Base-by-base conservation (phyloP, 1,140 invertebrate species). In the Heliothis subflexa region DNA sequence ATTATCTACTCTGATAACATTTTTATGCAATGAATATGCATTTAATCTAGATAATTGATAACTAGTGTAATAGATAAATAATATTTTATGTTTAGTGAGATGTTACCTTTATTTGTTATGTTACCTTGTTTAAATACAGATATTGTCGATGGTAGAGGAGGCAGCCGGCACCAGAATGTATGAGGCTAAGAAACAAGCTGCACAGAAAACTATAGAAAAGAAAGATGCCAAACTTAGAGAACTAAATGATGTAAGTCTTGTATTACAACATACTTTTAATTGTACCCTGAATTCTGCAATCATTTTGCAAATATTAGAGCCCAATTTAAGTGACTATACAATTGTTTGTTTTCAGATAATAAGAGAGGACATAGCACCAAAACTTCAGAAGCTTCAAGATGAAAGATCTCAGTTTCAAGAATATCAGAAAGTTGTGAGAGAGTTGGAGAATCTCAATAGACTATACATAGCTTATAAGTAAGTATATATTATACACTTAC, bases 121-220 rank as follows among this genome's bases (percentile, higher is more conserved):
- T n/a, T n/a, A n/a, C n/a, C n/a, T n/a, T n/a, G n/a, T n/a, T n/a
- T 21, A 7, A 16, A 16, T 25, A 0, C 66, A 96, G 97, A 99
- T 99, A 90, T 95, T 99, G 47, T 98, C 98, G 0, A 99, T 99
- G 99, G 97, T 99, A 77, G 99, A 99, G 95, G 99, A 99, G 95
- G 99, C 99, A 28, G 99, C 99, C 1, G 99, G 99, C n/a, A 99
- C 99, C 1, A 97, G 97, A 87, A 97, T 99, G 96, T 99, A 99
- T 94, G 99, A 99, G 94, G 96, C 96, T 0, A 99, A 99, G 90
- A 99, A 98, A 87, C 97, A 98, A 85, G 96, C 96, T 47, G 97
- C 98, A 0, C 95, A 98, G 79, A 98, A 97, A 88, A 98, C 97
- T 0, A 98, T 99, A 79, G 97, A 98, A 81, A 99, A 99, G 87